phyloP scores from a whole-genome alignment of 1,140 invertebrate genomes.

The Drosophila takahashii region DNA sequence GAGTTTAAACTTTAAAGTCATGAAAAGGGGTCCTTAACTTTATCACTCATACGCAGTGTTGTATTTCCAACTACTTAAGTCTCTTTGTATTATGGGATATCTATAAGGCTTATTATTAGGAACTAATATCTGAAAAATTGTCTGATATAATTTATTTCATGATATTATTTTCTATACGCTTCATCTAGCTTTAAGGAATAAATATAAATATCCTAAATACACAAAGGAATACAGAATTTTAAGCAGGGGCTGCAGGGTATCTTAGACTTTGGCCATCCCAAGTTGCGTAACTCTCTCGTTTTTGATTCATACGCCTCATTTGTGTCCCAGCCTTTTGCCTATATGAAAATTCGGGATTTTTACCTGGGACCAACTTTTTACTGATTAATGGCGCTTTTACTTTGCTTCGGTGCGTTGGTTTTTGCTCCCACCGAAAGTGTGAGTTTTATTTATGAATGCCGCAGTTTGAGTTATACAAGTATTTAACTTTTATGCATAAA shows the following conservation, averaged over 20 bases:
- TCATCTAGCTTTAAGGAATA: no score
- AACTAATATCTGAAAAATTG: no score
- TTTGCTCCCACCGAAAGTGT: constrained; percentile 34
- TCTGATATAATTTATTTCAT: no score
- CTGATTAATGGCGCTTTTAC: constrained; percentile 73
- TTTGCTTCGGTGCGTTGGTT: constrained; percentile 29
- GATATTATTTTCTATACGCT: no score
- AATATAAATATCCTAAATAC: no score
- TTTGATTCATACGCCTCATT: constrained; percentile 79
- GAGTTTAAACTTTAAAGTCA: neutral
- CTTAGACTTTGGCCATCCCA: constrained; percentile 17
- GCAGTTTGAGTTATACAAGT: constrained; percentile 40
- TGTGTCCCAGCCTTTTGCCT: constrained; percentile 52
- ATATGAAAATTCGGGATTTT: constrained; percentile 48
- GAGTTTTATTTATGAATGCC: constrained; percentile 34
- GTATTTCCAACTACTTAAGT: neutral
- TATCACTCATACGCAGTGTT: constrained; percentile 13
- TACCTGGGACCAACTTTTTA: constrained; percentile 51
- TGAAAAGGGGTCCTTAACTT: neutral
- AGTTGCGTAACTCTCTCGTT: constrained; percentile 27
- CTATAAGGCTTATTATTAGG: no score
- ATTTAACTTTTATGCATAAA: constrained; percentile 61
- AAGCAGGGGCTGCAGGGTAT: constrained; percentile 19
- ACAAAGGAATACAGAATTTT: neutral
- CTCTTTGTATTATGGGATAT: neutral